Base-by-base conservation (phyloP, 2,113 vertebrate species). In the Pipra filicauda region DNA sequence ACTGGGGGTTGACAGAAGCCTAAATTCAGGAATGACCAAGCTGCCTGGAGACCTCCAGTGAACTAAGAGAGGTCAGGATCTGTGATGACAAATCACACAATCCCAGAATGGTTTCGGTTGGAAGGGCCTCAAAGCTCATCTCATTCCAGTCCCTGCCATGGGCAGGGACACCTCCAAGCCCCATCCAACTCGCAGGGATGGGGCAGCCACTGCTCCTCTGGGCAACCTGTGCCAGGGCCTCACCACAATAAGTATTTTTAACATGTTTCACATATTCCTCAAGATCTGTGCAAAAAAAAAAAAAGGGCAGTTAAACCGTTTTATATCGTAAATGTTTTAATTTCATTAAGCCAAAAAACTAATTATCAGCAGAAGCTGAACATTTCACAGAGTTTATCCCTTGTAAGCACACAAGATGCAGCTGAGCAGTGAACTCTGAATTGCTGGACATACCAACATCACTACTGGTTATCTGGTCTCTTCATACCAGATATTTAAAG, bases 111-210 rank as follows among this genome's bases (percentile, higher is more conserved):
- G 21, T 76, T 33, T 55, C 6, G 15, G 17, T 2, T 23, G 55
- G 6, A 26, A 31, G 18, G 15, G 8, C 2, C 55, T 33, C 7
- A 62, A 31, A 62, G 14, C 7, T 33, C 5, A 3, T 9, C 41
- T 8, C 3, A 3, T 19, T 7, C 8, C n/a, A 30, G 4, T 13
- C 39, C 27, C 37, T 8, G 15, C 33, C 54, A 5, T 2, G 12
- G 70, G 19, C 78, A 88, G 7, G 4, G 31, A 80, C 51, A 83
- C 55, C 30, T 54, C 70, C 78, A 61, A 89, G 39, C 28, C 61
- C 28, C 3, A 0, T 54, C 55, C 79, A 70, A 0, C 27, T 30
- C 16, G 11, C 61, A 64, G 61, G 61, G 39, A 30, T 64, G 61
- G 27, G 61, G 18, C 39, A 64, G 61, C 39, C 61, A 30, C 61